Percentiles rank a stretch among this genome's conserved stretches.
phyloP scores from a whole-genome alignment of 2,888 invertebrate genomes.

The Pristionchus mayeri region DNA sequence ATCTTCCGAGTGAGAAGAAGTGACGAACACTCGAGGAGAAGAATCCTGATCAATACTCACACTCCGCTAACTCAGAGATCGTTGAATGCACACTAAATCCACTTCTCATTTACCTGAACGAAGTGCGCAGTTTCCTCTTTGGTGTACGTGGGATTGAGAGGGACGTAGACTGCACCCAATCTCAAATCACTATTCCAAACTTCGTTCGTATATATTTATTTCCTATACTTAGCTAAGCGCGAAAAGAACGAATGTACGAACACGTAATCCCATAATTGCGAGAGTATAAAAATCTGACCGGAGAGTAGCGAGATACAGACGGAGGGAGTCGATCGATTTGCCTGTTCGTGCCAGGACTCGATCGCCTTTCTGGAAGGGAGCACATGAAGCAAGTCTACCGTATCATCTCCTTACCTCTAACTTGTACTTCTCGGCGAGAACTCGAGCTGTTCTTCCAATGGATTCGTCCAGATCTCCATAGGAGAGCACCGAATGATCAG shows the following conservation, averaged over 20 bases:
- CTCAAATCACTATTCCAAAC: neutral
- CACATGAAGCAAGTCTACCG: neutral
- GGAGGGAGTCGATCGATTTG: slow-evolving; percentile 69
- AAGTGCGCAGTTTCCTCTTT: slow-evolving; percentile 73
- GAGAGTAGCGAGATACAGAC: slow-evolving; percentile 74
- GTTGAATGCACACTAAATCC: neutral
- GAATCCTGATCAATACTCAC: slow-evolving; percentile 61
- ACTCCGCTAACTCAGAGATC: neutral
- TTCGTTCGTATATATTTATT: neutral
- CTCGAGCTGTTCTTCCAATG: slow-evolving; percentile 68
- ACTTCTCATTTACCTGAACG: slow-evolving; percentile 60
- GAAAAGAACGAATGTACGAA: no score
- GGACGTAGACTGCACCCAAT: slow-evolving; percentile 72
- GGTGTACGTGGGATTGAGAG: slow-evolving; percentile 74
- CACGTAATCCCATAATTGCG: no score
- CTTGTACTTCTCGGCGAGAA: slow-evolving; percentile 65
- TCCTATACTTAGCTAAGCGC: no score
- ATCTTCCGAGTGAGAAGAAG: slow-evolving; percentile 63
- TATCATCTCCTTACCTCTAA: slow-evolving; percentile 52
- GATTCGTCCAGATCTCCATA: slow-evolving; percentile 69
- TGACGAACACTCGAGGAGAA: slow-evolving; percentile 71
- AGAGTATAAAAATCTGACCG: slow-evolving; percentile 21
- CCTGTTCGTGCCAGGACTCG: slow-evolving; percentile 70
- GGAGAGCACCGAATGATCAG: slow-evolving; percentile 54
- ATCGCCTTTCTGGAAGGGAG: slow-evolving; percentile 71